These are phyloP conservation scores for Anser brachyrhynchus DNA, from an alignment of 2,113 vertebrate genomes.

Conservation along the genomic window DNA sequence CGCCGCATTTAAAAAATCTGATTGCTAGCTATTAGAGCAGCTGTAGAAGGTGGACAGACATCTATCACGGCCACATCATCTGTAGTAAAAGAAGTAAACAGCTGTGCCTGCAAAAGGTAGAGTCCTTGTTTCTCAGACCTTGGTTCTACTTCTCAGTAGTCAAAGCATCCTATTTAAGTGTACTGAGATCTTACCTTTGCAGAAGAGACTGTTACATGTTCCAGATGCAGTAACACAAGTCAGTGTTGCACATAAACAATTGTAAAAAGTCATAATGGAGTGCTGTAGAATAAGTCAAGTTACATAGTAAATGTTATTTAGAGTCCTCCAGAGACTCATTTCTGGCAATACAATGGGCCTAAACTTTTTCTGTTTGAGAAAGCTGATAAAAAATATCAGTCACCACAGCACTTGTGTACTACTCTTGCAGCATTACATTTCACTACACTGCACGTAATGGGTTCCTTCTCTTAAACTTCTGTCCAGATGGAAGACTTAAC, in stretches of 20 bases:
- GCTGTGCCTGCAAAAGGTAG: neutral
- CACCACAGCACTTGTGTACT: neutral
- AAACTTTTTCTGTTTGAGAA: neutral
- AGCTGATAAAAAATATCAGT: neutral
- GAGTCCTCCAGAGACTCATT: neutral
- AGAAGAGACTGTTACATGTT: neutral
- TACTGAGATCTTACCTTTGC: neutral
- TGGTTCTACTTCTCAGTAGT: neutral
- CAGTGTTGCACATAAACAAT: neutral
- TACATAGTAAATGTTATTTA: neutral
- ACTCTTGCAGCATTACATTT: neutral
- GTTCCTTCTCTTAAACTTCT: neutral
- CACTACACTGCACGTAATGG: neutral
- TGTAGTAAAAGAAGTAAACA: neutral
- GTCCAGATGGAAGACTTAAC: neutral
- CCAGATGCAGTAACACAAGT: neutral
- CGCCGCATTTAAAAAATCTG: neutral
- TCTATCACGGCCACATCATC: accelerated
- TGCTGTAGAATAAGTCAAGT: neutral
- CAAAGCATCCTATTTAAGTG: neutral
- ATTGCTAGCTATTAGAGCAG: accelerated
- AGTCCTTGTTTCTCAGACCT: neutral
- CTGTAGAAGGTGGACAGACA: neutral
- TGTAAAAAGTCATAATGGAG: neutral
- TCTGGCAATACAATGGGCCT: neutral